Evolutionary conservation across 2,888 invertebrate species (phyloP), one percentile per base, ranked within the genome.

Genomic region (Cephus nigrinus): DNA sequence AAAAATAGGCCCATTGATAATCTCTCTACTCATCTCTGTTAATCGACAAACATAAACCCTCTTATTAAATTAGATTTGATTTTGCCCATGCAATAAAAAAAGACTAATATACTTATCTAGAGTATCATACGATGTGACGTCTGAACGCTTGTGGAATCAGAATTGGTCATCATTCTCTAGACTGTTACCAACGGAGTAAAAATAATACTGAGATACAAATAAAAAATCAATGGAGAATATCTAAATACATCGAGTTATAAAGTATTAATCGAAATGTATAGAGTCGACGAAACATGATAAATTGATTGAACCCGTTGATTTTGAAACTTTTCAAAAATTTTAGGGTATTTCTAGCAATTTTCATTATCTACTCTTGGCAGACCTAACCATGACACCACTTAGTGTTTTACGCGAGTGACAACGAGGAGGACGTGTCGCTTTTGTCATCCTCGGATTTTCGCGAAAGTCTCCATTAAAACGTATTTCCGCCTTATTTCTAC

Each of bases 51-150:
- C 55, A 23, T 9, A 23, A 55, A 23, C 1, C 5, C 23, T 55
- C 5, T 23, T 23, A 55, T 55, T 55, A 55, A 55, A 55, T 55
- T 55, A 55, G 15, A 55, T 5, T 23, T 23, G 2, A 23, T 55
- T 55, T 55, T 55, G 23, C 9, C 55, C 1, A 55, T 55, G 23
- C 9, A 9, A 55, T 35, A 12, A 35, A 1, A 55, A 55, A 55
- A 55, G 23, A 55, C 23, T 55, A 55, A 55, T 5, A 23, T 55
- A 55, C 55, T 55, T 55, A 55, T 55, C 23, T 23, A 9, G 68
- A 75, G 40, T 75, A 82, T 82, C 81, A 78, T 81, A 79, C 81
- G 82, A 82, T 82, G 69, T 81, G 82, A 82, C 82, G 79, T 82
- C 69, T 69, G 55, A 23, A 23, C 9, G 40, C 36, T 4, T 5